Conservation (phyloP, 2,888 invertebrate species). For the Drosophila colorata region DNA sequence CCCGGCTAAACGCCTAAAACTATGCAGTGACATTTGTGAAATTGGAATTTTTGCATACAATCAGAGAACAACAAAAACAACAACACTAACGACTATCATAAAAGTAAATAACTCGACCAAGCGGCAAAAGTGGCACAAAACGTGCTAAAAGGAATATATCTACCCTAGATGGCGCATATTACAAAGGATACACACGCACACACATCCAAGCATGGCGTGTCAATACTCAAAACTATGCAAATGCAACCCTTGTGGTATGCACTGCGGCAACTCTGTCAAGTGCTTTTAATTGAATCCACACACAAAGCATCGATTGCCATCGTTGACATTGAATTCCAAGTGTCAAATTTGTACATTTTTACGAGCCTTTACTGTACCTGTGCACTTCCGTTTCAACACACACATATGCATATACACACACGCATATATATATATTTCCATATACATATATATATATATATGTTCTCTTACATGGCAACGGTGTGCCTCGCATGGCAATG, state of each 20-base stretch:
- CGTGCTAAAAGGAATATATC: conserved; percentile 63
- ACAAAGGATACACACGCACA: background rate
- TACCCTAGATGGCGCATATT: conserved; percentile 11
- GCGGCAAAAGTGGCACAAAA: conserved; percentile 66
- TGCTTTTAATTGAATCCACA: conserved; percentile 39
- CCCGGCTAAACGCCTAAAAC: conserved; percentile 62
- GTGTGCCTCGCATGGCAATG: conserved; percentile 66
- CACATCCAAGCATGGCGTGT: background rate
- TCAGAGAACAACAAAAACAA: conserved; percentile 13
- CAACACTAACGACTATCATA: conserved; percentile 38
- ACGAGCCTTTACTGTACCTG: conserved; percentile 69
- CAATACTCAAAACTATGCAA: conserved; percentile 28
- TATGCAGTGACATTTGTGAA: conserved; percentile 75
- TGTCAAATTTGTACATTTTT: conserved; percentile 62
- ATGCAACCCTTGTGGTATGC: conserved; percentile 8
- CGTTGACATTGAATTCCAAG: conserved; percentile 71
- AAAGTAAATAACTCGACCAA: conserved; percentile 68
- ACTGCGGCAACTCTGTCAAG: conserved; percentile 27
- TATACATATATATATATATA: background rate
- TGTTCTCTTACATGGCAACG: conserved; percentile 20
- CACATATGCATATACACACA: conserved; percentile 4
- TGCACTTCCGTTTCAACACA: conserved; percentile 52
- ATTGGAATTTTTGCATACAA: conserved; percentile 66
- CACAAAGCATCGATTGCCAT: conserved; percentile 33
- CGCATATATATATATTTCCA: background rate